A percentile compares a stretch with the other conserved stretches of the same genome.
phyloP scores from a whole-genome alignment of 2,113 vertebrate species.

The Pomatorhinus ruficollis region DNA sequence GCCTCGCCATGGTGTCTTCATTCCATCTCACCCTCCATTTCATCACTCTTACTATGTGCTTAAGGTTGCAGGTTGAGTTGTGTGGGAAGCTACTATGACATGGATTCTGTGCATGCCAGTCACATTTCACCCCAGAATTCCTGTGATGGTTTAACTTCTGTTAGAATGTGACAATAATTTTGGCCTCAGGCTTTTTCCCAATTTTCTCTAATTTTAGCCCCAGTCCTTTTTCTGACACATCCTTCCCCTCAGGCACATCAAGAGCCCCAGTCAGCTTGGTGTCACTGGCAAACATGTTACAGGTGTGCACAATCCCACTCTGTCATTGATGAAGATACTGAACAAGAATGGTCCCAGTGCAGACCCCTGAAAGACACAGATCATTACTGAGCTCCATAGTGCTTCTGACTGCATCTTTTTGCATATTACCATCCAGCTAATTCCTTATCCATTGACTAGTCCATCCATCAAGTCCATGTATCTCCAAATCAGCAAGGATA shows the following conservation, averaged over 20 bases:
- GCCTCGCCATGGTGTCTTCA: not conserved
- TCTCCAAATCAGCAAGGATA: not conserved
- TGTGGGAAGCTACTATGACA: not conserved
- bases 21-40: not conserved
- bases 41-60: not conserved
- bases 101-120: accelerated
- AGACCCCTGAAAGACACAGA: not conserved
- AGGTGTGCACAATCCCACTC: not conserved
- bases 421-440: not conserved
- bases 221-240: not conserved
- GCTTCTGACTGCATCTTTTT: not conserved
- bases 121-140: not conserved
- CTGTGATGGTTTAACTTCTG: not conserved
- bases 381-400: too few relatives aligned
- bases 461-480: not conserved
- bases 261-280: not conserved
- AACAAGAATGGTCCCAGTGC: not conserved
- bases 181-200: not conserved
- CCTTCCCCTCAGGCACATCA: not conserved
- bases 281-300: not conserved
- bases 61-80: not conserved
- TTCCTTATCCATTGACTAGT: not conserved
- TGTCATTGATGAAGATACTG: too few relatives aligned
- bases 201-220: not conserved
- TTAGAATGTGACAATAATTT: not conserved